Evolutionary conservation across 2,888 invertebrate genomes (phyloP).

Genomic region (Lagria hirta): DNA sequence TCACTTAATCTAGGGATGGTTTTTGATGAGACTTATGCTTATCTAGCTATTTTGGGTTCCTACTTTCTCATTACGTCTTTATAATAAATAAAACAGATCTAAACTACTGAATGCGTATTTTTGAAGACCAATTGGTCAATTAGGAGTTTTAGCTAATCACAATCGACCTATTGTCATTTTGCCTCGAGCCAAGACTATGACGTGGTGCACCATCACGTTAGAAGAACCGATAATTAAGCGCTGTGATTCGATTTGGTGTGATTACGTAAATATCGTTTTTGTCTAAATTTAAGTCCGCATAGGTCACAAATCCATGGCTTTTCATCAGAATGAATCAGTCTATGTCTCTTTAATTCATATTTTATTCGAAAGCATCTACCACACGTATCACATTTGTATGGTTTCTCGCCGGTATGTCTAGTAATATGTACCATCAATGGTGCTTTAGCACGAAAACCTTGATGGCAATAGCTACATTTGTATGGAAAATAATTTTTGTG

Average conservation of each 20-base stretch:
- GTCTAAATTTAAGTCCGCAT: conserved; percentile 55
- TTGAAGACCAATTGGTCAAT: too few species aligned
- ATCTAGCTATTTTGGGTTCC: too few species aligned
- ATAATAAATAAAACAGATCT: too few species aligned
- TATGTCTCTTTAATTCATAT: conserved; percentile 62
- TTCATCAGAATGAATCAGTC: conserved; percentile 57
- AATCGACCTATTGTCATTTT: too few species aligned
- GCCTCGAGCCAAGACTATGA: too few species aligned
- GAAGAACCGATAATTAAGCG: not conserved
- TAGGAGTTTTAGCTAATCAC: too few species aligned
- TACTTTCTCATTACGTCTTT: too few species aligned
- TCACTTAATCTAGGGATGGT: too few species aligned
- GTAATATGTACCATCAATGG: conserved; percentile 61
- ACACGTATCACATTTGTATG: conserved; percentile 62
- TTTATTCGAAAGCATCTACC: conserved; percentile 61
- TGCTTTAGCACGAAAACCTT: conserved; percentile 62
- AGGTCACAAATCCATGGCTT: conserved; percentile 56
- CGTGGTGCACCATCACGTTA: too few species aligned
- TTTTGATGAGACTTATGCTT: too few species aligned
- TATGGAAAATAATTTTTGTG: conserved; percentile 61
- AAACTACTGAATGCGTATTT: too few species aligned
- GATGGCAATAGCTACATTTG: conserved; percentile 62
- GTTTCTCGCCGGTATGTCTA: conserved; percentile 64
- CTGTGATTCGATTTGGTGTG: conserved; percentile 55
- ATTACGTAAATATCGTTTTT: conserved; percentile 58